Evolutionary conservation across 2,113 vertebrate species (phyloP).

Genomic region (Myrmecophaga tridactyla): DNA sequence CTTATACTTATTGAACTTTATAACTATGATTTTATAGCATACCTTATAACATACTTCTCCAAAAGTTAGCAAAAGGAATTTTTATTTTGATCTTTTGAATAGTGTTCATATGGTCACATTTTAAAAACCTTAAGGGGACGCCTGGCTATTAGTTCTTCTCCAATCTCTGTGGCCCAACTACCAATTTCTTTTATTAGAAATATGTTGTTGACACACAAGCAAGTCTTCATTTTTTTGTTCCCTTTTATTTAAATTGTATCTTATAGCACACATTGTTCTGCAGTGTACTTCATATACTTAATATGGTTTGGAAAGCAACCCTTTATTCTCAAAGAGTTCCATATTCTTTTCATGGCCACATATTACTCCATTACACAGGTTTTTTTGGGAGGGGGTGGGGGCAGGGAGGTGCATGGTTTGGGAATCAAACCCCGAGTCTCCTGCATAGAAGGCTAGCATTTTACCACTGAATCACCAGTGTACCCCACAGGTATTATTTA

Average conservation of each 20-base stretch:
- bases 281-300: not conserved
- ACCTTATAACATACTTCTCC: not conserved
- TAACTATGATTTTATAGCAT: not conserved
- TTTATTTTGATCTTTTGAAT: not conserved
- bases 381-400: no score
- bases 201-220: not conserved
- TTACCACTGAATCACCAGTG: no score
- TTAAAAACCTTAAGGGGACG: not conserved
- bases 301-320: not conserved
- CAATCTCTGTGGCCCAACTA: not conserved
- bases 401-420: no score
- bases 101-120: not conserved
- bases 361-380: not conserved
- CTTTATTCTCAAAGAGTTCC: not conserved
- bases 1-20: not conserved
- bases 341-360: not conserved
- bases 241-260: not conserved
- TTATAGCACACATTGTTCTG: not conserved
- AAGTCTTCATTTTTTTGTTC: not conserved
- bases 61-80: not conserved
- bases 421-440: no score
- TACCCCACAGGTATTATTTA: no score
- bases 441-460: no score
- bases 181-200: not conserved
- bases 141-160: not conserved